A percentile compares a stretch with the other conserved stretches of the same genome.
Conservation (phyloP, 2,888 invertebrate genomes). For the Melieria omissa region DNA sequence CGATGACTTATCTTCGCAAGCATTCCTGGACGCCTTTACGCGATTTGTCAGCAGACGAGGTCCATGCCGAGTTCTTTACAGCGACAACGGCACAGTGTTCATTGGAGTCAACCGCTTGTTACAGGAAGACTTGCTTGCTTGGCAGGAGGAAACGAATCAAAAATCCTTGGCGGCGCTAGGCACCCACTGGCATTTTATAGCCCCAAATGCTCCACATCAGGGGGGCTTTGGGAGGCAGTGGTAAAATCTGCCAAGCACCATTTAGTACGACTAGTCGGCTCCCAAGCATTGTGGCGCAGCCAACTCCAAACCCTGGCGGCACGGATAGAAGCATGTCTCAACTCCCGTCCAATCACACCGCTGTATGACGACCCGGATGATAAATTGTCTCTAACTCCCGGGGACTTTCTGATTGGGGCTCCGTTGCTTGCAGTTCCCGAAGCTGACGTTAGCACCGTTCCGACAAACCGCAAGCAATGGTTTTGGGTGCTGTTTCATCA, state of each 20-base stretch:
- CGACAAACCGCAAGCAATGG: too few relatives aligned
- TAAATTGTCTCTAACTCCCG: background rate
- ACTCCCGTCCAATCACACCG: slow-evolving; percentile 5
- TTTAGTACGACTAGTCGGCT: slow-evolving; percentile 1
- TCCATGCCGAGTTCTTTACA: slow-evolving; percentile 26
- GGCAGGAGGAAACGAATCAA: slow-evolving; percentile 15
- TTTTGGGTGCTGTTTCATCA: too few relatives aligned
- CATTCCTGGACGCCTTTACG: slow-evolving; percentile 32
- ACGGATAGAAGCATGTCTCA: slow-evolving; percentile 12
- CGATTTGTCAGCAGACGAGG: slow-evolving; percentile 32
- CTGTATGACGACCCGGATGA: slow-evolving; percentile 4
- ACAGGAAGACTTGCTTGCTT: slow-evolving; percentile 6
- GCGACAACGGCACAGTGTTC: slow-evolving; percentile 23
- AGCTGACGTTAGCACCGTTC: background rate
- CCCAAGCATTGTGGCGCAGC: background rate
- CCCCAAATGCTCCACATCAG: slow-evolving; percentile 33
- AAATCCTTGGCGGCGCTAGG: slow-evolving; percentile 11
- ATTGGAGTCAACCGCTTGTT: slow-evolving; percentile 29
- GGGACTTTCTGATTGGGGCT: background rate
- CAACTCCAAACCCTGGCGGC: background rate
- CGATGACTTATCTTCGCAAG: slow-evolving; percentile 27
- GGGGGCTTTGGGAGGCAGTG: slow-evolving; percentile 37
- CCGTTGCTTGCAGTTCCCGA: background rate
- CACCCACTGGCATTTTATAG: slow-evolving; percentile 23
- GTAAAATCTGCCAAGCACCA: slow-evolving; percentile 33